Evolutionary conservation across 2,888 invertebrate species (phyloP).

Genomic region (Lasius fuliginosus): DNA sequence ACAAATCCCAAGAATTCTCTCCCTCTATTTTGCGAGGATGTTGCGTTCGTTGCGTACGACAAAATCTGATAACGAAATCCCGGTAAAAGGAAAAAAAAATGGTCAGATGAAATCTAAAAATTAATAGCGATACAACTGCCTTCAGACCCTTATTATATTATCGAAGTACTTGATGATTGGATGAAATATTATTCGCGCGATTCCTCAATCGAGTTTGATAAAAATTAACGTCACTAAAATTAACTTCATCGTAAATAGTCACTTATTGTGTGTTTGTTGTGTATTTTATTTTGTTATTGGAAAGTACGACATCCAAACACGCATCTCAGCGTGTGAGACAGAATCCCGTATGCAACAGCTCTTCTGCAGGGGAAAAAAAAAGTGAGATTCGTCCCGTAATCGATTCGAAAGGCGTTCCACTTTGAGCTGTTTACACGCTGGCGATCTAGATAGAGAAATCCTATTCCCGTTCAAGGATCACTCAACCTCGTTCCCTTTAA

Average conservation of each 20-base stretch:
- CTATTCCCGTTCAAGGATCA: conserved; percentile 79
- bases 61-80: neutral
- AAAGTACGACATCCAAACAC: neutral
- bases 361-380: neutral
- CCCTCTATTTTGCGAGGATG: neutral
- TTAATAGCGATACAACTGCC: neutral
- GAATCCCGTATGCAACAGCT: neutral
- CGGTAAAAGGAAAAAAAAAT: neutral
- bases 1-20: conserved; percentile 8
- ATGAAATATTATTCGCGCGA: neutral
- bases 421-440: conserved; percentile 63
- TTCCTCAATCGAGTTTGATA: neutral
- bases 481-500: conserved; percentile 77
- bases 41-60: conserved; percentile 16
- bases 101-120: neutral
- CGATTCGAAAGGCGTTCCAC: conserved; percentile 73
- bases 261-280: neutral
- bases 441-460: conserved; percentile 78
- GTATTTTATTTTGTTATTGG: neutral
- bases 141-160: neutral
- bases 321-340: neutral
- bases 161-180: neutral
- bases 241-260: neutral
- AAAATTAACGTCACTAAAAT: neutral
- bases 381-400: conserved; percentile 58